Conservation (phyloP, 2,888 invertebrate species). For the Aplocera efformata region DNA sequence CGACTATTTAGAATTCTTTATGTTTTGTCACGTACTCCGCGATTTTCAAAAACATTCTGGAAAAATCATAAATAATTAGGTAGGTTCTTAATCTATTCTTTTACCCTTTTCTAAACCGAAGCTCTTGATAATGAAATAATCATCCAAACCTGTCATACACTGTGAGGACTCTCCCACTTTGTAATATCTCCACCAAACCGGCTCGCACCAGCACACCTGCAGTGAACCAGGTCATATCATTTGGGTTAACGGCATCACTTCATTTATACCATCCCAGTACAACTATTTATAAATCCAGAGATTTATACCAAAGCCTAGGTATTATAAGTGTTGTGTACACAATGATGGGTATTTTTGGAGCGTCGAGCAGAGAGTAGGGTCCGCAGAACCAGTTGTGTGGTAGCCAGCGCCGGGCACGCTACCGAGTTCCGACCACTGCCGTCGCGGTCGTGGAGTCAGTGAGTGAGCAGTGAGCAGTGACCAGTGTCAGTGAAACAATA, state of each 20-base stretch:
- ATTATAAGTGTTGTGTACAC: slow-evolving; percentile 75
- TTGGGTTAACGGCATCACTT: slow-evolving; percentile 40
- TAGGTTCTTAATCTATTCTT: too few relatives aligned
- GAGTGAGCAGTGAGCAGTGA: slow-evolving; percentile 19
- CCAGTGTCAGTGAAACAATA: slow-evolving; percentile 37
- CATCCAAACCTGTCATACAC: too few relatives aligned
- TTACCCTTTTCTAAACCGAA: too few relatives aligned
- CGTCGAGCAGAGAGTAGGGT: slow-evolving; percentile 49
- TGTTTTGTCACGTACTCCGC: too few relatives aligned
- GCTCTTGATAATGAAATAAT: too few relatives aligned
- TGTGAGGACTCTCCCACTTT: too few relatives aligned
- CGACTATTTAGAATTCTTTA: too few relatives aligned
- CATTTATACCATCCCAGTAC: slow-evolving; percentile 38
- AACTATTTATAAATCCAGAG: slow-evolving; percentile 61
- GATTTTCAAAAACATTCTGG: too few relatives aligned
- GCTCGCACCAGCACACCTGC: slow-evolving; percentile 13
- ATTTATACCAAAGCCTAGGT: slow-evolving; percentile 67
- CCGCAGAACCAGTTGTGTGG: slow-evolving; percentile 52
- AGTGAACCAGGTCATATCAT: slow-evolving; percentile 26
- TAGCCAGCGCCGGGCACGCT: slow-evolving; percentile 47
- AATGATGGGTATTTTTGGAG: slow-evolving; percentile 73
- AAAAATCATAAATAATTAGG: too few relatives aligned
- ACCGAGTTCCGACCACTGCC: slow-evolving; percentile 40
- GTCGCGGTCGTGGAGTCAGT: slow-evolving; percentile 31
- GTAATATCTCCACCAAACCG: neutral